Conservation (phyloP, 2,797 vertebrate species). For the Tauraco hartlaubi region DNA sequence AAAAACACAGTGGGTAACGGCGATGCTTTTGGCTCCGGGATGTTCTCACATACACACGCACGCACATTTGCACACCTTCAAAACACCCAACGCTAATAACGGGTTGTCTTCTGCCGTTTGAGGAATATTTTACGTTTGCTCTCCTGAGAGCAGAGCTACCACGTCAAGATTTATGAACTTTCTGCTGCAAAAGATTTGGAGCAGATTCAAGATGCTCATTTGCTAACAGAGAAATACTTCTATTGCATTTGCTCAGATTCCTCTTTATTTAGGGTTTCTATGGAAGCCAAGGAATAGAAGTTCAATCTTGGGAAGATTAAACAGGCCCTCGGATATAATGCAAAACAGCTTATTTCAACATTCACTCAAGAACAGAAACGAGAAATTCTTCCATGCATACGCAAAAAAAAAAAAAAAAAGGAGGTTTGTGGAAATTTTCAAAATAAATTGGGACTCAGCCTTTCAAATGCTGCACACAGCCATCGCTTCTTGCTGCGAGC, state of each 20-base stretch:
- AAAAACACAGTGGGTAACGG: conserved; percentile 54
- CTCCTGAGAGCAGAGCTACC: not conserved
- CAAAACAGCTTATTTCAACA: conserved; percentile 54
- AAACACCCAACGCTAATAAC: not conserved
- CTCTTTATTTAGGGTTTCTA: conserved; percentile 60
- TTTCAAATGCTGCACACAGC: not conserved
- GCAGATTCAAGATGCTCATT: conserved; percentile 35
- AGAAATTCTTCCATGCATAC: not conserved
- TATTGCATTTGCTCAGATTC: conserved; percentile 18
- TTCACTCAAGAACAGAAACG: conserved; percentile 8
- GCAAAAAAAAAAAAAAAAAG: not conserved
- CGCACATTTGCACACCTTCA: conserved; percentile 1
- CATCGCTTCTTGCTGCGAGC: not conserved
- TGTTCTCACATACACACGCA: not conserved
- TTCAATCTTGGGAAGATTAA: conserved; percentile 58
- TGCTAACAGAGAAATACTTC: conserved; percentile 39
- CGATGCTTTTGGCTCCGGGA: conserved; percentile 1
- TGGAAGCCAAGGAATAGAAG: conserved; percentile 54
- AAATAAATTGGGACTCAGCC: not conserved
- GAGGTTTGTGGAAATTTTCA: conserved; percentile 1
- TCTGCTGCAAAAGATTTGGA: not conserved
- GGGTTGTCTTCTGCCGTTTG: not conserved
- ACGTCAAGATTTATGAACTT: conserved; percentile 33
- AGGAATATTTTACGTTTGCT: not conserved
- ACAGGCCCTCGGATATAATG: conserved; percentile 41